A percentile compares a stretch with the other conserved stretches of the same genome.
Conservation (phyloP, 2,797 vertebrate genomes). For the Diplodus sargus region DNA sequence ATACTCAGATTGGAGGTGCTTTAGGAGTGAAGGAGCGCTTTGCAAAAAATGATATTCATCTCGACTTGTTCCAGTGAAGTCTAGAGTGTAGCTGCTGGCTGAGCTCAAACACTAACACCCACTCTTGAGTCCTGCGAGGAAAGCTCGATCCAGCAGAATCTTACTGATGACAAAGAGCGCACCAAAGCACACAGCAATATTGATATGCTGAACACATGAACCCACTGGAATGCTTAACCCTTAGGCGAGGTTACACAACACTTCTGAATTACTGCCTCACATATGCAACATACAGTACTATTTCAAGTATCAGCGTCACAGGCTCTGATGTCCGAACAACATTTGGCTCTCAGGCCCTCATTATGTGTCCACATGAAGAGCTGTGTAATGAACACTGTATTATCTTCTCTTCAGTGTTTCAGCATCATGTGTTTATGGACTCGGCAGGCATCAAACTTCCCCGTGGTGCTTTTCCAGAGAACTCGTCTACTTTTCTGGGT, state of each 20-base stretch:
- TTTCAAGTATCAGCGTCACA: constrained; percentile 11
- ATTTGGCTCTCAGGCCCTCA: neutral
- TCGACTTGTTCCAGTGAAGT: constrained; percentile 58
- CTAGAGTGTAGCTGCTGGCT: constrained; percentile 32
- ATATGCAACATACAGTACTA: neutral
- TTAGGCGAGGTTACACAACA: constrained; percentile 12
- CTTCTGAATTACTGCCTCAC: constrained; percentile 16
- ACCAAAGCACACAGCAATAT: constrained; percentile 30
- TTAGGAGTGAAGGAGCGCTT: constrained; percentile 47
- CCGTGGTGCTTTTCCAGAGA: constrained; percentile 24
- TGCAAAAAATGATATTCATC: constrained; percentile 69
- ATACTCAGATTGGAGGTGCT: constrained; percentile 41
- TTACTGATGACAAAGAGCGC: constrained; percentile 31
- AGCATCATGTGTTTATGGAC: constrained; percentile 30
- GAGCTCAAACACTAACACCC: constrained; percentile 62
- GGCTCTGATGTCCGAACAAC: neutral
- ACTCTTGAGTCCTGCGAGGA: constrained; percentile 8
- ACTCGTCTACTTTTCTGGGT: constrained; percentile 15
- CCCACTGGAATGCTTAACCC: constrained; percentile 24
- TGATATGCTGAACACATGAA: constrained; percentile 36
- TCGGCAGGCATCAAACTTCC: constrained; percentile 17
- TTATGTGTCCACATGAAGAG: constrained; percentile 5
- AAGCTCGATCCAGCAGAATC: constrained; percentile 24
- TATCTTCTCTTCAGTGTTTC: constrained; percentile 15
- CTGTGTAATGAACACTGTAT: constrained; percentile 8